Evolutionary conservation across 2,113 vertebrate species (phyloP).

Genomic region (Siphamia tubifer): DNA sequence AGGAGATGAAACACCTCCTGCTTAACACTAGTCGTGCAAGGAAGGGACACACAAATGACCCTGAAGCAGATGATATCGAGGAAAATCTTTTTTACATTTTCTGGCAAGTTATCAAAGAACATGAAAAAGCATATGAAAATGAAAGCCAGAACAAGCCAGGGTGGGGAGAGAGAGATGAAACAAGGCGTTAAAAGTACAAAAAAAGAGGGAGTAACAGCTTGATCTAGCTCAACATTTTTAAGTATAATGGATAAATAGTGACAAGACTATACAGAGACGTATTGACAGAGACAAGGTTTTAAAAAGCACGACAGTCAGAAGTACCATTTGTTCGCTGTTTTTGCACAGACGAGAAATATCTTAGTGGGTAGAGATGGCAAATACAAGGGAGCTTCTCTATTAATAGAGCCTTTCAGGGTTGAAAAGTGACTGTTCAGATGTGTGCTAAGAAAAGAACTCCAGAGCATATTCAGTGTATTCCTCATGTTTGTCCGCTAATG

Average conservation of each 20-base stretch:
- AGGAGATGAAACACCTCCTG: conserved; percentile 26
- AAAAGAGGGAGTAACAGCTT: not conserved
- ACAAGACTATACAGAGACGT: no score
- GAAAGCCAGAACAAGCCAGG: not conserved
- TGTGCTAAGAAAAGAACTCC: conserved; percentile 39
- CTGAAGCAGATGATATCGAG: not conserved
- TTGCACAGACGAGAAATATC: conserved; percentile 34
- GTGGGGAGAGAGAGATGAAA: conserved; percentile 1
- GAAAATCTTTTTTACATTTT: conserved; percentile 2
- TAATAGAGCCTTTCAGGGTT: conserved; percentile 70
- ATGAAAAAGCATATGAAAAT: conserved; percentile 1
- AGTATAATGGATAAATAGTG: not conserved
- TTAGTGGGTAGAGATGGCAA: conserved; percentile 37
- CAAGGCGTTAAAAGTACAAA: not conserved
- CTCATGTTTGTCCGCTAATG: no score
- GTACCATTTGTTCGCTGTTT: conserved; percentile 20
- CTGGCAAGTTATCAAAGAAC: conserved; percentile 10
- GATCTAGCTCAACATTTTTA: not conserved
- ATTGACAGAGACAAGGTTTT: not conserved
- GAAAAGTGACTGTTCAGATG: conserved; percentile 28
- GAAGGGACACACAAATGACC: conserved; percentile 11
- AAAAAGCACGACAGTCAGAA: conserved; percentile 1
- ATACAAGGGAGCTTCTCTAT: conserved; percentile 61
- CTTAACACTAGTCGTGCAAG: not conserved
- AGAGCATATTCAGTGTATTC: conserved; percentile 10